phyloP scores from a whole-genome alignment of 2,888 invertebrate genomes.

The Pandemis corylana region DNA sequence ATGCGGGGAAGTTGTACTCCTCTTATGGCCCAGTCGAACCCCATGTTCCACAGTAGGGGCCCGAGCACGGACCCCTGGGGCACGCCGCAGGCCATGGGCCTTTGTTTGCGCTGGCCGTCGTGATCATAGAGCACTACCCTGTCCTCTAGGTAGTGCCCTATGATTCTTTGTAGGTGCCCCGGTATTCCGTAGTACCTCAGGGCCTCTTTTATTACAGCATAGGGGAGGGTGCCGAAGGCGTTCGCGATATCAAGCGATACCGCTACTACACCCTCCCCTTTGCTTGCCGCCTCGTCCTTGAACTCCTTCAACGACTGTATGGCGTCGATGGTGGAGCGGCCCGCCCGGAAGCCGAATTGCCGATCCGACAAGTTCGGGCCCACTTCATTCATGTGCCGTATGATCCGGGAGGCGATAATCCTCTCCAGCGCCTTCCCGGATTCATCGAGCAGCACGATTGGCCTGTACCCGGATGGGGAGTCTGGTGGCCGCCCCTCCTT shows the following conservation, averaged over 20 bases:
- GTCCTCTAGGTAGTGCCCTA: too few relatives aligned
- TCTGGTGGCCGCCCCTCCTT: slow-evolving; percentile 7
- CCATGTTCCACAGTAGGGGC: too few relatives aligned
- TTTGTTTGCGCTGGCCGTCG: too few relatives aligned
- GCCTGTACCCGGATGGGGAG: slow-evolving; percentile 2
- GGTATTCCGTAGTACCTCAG: slow-evolving; percentile 1
- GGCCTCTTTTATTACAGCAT: neutral
- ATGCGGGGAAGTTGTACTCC: too few relatives aligned
- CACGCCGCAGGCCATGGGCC: too few relatives aligned
- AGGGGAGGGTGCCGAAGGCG: neutral
- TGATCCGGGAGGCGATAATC: neutral
- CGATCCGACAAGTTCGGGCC: neutral
- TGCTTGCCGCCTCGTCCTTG: neutral
- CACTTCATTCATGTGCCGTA: neutral
- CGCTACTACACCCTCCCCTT: slow-evolving; percentile 11
- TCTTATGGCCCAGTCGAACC: too few relatives aligned
- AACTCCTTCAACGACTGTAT: neutral
- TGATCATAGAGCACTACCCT: too few relatives aligned
- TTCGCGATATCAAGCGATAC: neutral
- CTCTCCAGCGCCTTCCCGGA: neutral
- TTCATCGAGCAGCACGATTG: neutral
- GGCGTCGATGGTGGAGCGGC: neutral
- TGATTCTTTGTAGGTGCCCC: neutral
- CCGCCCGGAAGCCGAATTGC: neutral
- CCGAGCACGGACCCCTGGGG: too few relatives aligned